Base-by-base conservation (phyloP, 2,797 vertebrate genomes). In the Enteromius mattozi region DNA sequence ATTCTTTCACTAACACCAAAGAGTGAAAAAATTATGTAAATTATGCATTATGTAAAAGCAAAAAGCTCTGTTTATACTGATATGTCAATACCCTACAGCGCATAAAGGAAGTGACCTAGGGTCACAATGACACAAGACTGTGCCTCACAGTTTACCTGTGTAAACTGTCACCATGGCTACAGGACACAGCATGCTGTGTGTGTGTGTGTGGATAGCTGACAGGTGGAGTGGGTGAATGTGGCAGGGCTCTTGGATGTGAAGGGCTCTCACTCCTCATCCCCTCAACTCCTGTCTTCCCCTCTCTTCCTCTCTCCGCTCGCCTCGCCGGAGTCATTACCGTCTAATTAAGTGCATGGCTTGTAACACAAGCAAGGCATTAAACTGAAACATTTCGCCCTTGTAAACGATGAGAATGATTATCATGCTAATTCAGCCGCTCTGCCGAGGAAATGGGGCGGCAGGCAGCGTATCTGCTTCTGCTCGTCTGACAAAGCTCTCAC, bases 341-440 rank as follows among this genome's bases (percentile, higher is more conserved):
- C 96, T 97, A 97, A 97, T 97, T 97, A 97, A 96, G 96, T 97
- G 96, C 95, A 96, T 96, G 96, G 96, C 96, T 97, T 96, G 96
- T 96, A 96, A 96, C 96, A 96, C 95, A 96, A 95, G 95, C 96
- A 97, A 96, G 94, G 96, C 96, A 97, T 96, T 96, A 96, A 96
- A 97, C 96, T 96, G 96, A 96, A 97, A 97, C 96, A 96, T 96
- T 96, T 96, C 95, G 96, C 96, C 96, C 96, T 96, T 96, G 95
- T 96, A 96, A 96, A 96, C 96, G 90, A 96, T 96, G 95, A 95
- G 96, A 96, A 96, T 95, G 96, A 96, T 96, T 95, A 96, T 95
- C 92, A 91, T 93, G 95, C 94, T 94, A 94, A 95, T 92, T 88
- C 84, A 91, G 93, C 93, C 93, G 93, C 94, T 93, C 88, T 91